phyloP scores from a whole-genome alignment of 2,888 invertebrate genomes.

The Andrena trimmerana region DNA sequence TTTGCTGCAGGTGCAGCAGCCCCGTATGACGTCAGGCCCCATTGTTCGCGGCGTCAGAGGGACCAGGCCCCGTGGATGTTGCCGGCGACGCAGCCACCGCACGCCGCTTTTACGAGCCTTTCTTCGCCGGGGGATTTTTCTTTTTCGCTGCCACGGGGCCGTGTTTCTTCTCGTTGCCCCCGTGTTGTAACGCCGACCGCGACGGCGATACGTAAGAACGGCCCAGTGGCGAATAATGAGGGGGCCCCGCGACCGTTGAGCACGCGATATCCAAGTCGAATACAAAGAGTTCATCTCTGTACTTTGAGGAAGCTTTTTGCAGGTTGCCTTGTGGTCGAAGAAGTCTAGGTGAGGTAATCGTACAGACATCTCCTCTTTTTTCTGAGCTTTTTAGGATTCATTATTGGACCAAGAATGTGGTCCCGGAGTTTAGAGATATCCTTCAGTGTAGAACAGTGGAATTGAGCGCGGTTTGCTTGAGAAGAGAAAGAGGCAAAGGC shows the following conservation, averaged over 20 bases:
- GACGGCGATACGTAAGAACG: slow-evolving; percentile 22
- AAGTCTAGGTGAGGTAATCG: background rate
- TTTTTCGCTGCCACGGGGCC: slow-evolving; percentile 32
- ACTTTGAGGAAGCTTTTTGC: too few species aligned
- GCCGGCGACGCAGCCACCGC: slow-evolving; percentile 54
- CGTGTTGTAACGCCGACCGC: slow-evolving; percentile 16
- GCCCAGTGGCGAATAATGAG: slow-evolving; percentile 6
- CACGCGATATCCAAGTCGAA: slow-evolving; percentile 1
- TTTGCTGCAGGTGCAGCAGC: slow-evolving; percentile 63
- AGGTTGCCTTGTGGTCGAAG: background rate
- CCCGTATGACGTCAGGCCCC: slow-evolving; percentile 67
- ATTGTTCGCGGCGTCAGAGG: slow-evolving; percentile 67
- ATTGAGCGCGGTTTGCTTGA: too few species aligned
- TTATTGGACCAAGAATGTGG: too few species aligned
- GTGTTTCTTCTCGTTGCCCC: slow-evolving; percentile 15
- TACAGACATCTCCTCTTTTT: too few species aligned
- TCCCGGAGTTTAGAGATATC: too few species aligned
- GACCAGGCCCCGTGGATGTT: slow-evolving; percentile 41
- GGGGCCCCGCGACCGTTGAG: background rate
- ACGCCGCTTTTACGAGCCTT: slow-evolving; percentile 73
- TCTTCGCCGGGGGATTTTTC: slow-evolving; percentile 59
- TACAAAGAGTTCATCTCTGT: too few species aligned
- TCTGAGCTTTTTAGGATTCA: too few species aligned
- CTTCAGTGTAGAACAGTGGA: too few species aligned
- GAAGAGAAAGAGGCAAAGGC: slow-evolving; percentile 2